Conservation (phyloP, 2,113 vertebrate genomes). For the Trinectes maculatus region DNA sequence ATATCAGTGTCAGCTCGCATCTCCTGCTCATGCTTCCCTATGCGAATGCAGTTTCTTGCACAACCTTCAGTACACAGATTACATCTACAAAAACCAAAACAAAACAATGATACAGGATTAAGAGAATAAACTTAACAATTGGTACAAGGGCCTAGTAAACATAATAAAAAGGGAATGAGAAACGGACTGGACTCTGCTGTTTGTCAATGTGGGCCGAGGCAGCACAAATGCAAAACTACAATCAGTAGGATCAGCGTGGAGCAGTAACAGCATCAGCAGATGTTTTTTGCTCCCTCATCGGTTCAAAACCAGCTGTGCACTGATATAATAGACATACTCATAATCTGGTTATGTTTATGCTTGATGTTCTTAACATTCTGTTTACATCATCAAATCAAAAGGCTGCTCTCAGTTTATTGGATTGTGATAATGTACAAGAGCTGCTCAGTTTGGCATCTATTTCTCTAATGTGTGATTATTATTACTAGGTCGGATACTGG, state of each 20-base stretch:
- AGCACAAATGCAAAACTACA: constrained; percentile 59
- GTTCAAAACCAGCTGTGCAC: constrained; percentile 10
- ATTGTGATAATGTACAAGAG: background rate
- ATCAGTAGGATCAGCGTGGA: constrained; percentile 39
- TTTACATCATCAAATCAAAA: no score
- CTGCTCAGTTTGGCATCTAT: background rate
- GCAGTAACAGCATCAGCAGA: constrained; percentile 53
- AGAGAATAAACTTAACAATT: background rate
- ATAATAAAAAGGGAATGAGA: background rate
- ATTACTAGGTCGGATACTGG: constrained; percentile 13
- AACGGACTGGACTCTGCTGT: constrained; percentile 23
- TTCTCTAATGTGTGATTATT: constrained; percentile 2
- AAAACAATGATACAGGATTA: background rate
- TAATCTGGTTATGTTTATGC: no score
- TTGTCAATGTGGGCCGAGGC: constrained; percentile 41
- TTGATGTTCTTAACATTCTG: no score
- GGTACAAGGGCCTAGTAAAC: background rate
- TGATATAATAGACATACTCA: no score
- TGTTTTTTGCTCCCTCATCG: constrained; percentile 20
- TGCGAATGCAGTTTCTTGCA: background rate
- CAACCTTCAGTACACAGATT: background rate
- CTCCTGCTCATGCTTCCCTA: constrained; percentile 16
- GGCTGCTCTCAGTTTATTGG: no score
- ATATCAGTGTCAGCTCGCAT: constrained; percentile 57
- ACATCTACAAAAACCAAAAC: background rate